These are phyloP conservation scores for Lacerta agilis DNA, from an alignment of 2,797 vertebrate genomes.

Conservation along the genomic window DNA sequence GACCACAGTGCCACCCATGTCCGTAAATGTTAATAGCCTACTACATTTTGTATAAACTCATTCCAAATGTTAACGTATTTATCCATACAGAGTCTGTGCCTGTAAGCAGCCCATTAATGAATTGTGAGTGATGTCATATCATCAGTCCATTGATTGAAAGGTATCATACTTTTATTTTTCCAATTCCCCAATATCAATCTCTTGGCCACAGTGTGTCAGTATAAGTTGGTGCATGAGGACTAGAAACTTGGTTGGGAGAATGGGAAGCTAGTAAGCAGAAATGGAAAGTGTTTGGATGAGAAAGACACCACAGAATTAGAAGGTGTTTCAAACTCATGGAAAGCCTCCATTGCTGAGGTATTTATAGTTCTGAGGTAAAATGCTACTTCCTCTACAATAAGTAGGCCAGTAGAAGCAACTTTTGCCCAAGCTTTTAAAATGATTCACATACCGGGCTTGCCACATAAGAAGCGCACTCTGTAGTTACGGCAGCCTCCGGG, in stretches of 20 bases:
- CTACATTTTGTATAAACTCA: no score
- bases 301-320: neutral
- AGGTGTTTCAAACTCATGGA: neutral
- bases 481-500: constrained; percentile 87
- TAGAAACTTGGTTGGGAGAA: neutral
- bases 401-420: neutral
- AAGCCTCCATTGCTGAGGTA: neutral
- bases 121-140: no score
- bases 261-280: neutral
- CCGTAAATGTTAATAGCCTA: no score
- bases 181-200: no score
- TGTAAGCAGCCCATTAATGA: no score
- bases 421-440: neutral
- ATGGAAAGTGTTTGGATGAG: neutral
- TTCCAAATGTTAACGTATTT: no score
- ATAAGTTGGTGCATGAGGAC: neutral
- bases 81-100: no score
- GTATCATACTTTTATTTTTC: no score
- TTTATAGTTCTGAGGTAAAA: neutral
- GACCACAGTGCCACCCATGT: no score
- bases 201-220: no score
- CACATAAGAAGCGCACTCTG: constrained; percentile 92
- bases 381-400: neutral
- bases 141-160: no score
- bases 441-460: constrained; percentile 86